These are phyloP conservation scores for Styela clava DNA, from an alignment of 23 tunicate species.

Conservation along the genomic window DNA sequence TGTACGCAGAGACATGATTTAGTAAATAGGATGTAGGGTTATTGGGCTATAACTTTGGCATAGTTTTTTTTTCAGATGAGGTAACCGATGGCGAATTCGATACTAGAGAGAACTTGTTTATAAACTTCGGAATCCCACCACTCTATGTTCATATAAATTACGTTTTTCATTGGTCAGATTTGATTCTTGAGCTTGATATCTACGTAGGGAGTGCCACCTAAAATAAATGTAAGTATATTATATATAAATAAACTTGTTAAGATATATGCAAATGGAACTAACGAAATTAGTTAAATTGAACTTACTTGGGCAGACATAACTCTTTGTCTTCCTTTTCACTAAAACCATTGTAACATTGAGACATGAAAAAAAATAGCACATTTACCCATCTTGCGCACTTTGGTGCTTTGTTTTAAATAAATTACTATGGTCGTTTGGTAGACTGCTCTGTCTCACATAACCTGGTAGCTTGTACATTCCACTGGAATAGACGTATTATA, in stretches of 20 bases:
- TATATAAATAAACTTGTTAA: neutral
- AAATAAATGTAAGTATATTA: neutral
- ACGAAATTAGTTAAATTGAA: neutral
- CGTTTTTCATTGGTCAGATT: neutral
- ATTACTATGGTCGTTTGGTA: neutral
- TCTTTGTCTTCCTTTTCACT: neutral
- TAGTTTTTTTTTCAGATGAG: too few relatives aligned
- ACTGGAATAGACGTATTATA: neutral
- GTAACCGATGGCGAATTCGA: too few relatives aligned
- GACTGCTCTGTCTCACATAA: neutral
- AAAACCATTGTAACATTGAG: neutral
- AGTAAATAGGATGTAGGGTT: too few relatives aligned
- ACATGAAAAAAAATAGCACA: too few relatives aligned
- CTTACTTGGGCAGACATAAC: constrained; percentile 4
- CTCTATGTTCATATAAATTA: too few relatives aligned
- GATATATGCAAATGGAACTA: neutral
- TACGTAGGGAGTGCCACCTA: constrained; percentile 92
- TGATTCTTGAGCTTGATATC: constrained; percentile 89
- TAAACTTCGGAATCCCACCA: too few relatives aligned
- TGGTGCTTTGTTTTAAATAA: neutral
- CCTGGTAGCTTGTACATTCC: neutral
- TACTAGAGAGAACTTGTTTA: too few relatives aligned
- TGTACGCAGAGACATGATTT: too few relatives aligned
- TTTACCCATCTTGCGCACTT: neutral
- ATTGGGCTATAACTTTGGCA: too few relatives aligned